A percentile compares a stretch with the other conserved stretches of the same genome.
Evolutionary conservation across 2,797 vertebrate genomes (phyloP).

Genomic region (Diglossa cyanea): DNA sequence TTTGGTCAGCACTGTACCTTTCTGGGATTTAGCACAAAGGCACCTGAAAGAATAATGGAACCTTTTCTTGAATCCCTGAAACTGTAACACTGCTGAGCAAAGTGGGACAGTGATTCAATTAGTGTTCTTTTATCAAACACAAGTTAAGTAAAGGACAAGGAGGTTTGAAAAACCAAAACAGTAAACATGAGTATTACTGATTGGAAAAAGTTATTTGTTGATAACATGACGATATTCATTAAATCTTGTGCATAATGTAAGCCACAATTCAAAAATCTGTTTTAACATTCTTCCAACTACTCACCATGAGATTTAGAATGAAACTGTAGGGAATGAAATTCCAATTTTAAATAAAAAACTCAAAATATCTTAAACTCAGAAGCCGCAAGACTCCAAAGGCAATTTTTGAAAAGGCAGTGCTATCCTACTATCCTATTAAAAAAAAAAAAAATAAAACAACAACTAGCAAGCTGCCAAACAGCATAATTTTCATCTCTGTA

Average conservation of each 20-base stretch:
- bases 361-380: neutral
- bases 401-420: neutral
- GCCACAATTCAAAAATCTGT: neutral
- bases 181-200: neutral
- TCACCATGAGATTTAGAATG: neutral
- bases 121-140: neutral
- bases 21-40: conserved; percentile 10
- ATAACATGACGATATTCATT: neutral
- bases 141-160: neutral
- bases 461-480: neutral
- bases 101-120: neutral
- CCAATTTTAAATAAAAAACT: neutral
- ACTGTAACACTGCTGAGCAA: neutral
- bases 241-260: neutral
- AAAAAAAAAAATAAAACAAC: neutral
- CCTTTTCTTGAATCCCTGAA: neutral
- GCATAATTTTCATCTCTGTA: neutral
- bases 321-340: neutral
- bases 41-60: neutral
- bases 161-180: neutral
- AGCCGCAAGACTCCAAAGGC: neutral
- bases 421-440: neutral
- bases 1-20: conserved; percentile 15
- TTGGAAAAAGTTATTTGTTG: neutral
- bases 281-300: neutral